Percentiles rank a stretch among this genome's conserved stretches.
Conservation (phyloP, 1,140 invertebrate species). For the Cephus cinctus region DNA sequence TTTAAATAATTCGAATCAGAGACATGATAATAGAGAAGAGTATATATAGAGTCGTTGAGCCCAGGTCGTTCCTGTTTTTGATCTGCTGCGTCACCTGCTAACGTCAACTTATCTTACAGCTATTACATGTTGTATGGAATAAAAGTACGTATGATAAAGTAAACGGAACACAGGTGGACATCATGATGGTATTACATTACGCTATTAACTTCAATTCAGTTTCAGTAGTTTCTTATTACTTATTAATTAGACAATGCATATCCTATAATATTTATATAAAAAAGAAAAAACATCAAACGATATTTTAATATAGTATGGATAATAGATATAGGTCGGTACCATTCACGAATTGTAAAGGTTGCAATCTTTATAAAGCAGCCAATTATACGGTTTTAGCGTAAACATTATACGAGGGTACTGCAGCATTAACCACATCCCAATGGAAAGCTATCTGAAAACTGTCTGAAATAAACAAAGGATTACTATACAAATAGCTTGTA, state of each 20-base stretch:
- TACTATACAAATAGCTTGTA: conserved; percentile 35
- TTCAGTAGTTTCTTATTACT: conserved; percentile 28
- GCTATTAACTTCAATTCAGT: conserved; percentile 27
- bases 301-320: conserved; percentile 1
- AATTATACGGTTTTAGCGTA: conserved; percentile 36
- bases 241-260: conserved; percentile 38
- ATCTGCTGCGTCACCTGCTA: conserved; percentile 37
- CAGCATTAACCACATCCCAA: conserved; percentile 48
- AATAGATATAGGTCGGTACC: conserved; percentile 2
- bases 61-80: conserved; percentile 34
- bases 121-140: conserved; percentile 34
- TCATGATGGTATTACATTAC: conserved; percentile 31
- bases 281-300: conserved; percentile 6
- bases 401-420: conserved; percentile 43
- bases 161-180: conserved; percentile 42
- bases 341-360: not conserved
- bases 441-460: conserved; percentile 56
- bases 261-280: conserved; percentile 32
- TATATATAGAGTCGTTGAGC: conserved; percentile 25
- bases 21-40: not conserved
- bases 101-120: conserved; percentile 36
- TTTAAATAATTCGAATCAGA: not conserved
- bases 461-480: conserved; percentile 56
- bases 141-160: conserved; percentile 41
- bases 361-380: conserved; percentile 30